Evolutionary conservation across 2,888 invertebrate species (phyloP).

Genomic region (Cynaeus angustus): DNA sequence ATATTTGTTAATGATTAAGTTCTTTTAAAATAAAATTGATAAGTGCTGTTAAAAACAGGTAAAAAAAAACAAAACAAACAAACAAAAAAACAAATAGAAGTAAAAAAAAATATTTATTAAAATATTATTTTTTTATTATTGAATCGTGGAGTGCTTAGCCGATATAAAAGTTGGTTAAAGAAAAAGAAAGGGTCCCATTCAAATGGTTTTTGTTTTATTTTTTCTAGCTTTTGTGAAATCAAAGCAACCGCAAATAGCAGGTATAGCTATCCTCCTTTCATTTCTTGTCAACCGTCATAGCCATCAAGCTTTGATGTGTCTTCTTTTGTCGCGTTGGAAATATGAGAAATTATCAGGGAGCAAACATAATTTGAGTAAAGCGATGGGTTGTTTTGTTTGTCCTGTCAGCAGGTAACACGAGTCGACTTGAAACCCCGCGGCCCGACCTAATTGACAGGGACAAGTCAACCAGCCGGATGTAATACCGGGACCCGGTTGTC

Average conservation of each 20-base stretch:
- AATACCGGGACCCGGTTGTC: constrained; percentile 67
- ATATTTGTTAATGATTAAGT: too few species aligned
- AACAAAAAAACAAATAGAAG: too few species aligned
- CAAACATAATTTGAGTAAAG: constrained; percentile 63
- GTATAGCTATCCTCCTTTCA: background rate
- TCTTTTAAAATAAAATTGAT: too few species aligned
- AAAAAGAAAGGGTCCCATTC: too few species aligned
- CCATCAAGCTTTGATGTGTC: constrained; percentile 52
- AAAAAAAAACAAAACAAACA: too few species aligned
- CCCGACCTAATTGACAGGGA: constrained; percentile 70
- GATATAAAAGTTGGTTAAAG: too few species aligned
- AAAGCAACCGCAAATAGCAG: background rate
- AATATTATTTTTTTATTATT: too few species aligned
- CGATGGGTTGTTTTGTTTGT: constrained; percentile 67
- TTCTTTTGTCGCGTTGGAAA: constrained; percentile 56
- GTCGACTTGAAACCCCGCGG: constrained; percentile 66
- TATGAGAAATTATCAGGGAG: constrained; percentile 64
- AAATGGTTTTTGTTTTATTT: too few species aligned
- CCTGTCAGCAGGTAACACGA: constrained; percentile 68
- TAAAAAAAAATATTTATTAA: too few species aligned
- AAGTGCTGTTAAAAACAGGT: too few species aligned
- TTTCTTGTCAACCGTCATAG: background rate
- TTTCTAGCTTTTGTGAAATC: background rate
- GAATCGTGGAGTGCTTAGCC: too few species aligned
- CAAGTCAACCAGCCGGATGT: constrained; percentile 71